These are phyloP conservation scores for Watsonalla binaria DNA, from an alignment of 2,888 invertebrate genomes.

Conservation along the genomic window DNA sequence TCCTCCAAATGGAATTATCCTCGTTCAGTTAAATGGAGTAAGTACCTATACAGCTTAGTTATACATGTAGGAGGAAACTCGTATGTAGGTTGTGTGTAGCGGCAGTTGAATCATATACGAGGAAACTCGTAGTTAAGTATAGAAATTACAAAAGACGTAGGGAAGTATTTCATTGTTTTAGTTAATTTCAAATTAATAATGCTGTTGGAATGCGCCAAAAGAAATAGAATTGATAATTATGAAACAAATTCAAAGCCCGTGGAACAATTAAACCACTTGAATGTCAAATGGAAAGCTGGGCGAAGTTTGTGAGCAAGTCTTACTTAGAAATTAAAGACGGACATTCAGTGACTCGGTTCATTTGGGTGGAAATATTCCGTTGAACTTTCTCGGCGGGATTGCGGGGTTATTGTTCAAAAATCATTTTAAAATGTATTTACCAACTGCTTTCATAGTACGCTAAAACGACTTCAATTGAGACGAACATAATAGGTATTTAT, in stretches of 20 bases:
- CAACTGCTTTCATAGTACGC: neutral
- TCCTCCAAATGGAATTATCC: slow-evolving; percentile 43
- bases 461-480: neutral
- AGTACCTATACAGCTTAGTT: slow-evolving; percentile 19
- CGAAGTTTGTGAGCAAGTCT: slow-evolving; percentile 52
- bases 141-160: neutral
- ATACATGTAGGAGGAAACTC: slow-evolving; percentile 7
- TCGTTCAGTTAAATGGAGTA: slow-evolving; percentile 43
- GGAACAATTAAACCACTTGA: slow-evolving; percentile 62
- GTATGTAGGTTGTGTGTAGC: too few species aligned
- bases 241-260: slow-evolving; percentile 51
- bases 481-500: neutral
- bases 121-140: too few species aligned
- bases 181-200: neutral
- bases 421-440: neutral
- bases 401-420: slow-evolving; percentile 2
- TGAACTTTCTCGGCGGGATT: slow-evolving; percentile 24
- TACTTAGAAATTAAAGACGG: slow-evolving; percentile 36
- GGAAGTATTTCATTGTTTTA: neutral
- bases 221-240: slow-evolving; percentile 45
- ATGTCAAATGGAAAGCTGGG: slow-evolving; percentile 57
- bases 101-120: too few species aligned
- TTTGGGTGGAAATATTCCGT: slow-evolving; percentile 13
- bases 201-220: slow-evolving; percentile 19
- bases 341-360: slow-evolving; percentile 35